Percentiles rank a stretch among this genome's conserved stretches.
Conservation (phyloP, 2,113 vertebrate species). For the Paraplagusia blochii region DNA sequence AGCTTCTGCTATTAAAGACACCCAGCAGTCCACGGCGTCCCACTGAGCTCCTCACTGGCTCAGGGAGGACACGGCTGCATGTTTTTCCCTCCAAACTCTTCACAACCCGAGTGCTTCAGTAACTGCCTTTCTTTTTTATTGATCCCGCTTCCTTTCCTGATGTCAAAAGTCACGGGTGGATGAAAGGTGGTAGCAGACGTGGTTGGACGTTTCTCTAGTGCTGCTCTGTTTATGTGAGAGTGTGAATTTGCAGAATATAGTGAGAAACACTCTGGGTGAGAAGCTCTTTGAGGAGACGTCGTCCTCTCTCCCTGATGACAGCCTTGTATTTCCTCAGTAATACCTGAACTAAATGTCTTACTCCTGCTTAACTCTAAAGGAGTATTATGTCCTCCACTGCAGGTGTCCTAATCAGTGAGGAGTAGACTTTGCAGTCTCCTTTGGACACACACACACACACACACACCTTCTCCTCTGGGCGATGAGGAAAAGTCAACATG, state of each 20-base stretch:
- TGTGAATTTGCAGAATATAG: constrained; percentile 31
- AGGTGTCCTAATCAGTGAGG: constrained; percentile 56
- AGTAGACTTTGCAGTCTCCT: constrained; percentile 50
- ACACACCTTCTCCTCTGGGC: constrained; percentile 41
- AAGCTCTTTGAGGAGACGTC: constrained; percentile 33
- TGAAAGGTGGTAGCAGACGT: constrained; percentile 2
- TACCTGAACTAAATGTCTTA: constrained; percentile 68
- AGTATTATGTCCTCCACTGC: constrained; percentile 44
- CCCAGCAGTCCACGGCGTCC: constrained; percentile 40
- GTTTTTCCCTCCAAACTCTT: constrained; percentile 14
- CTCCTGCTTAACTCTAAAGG: constrained; percentile 40
- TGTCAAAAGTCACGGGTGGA: constrained; percentile 8
- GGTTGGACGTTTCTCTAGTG: constrained; percentile 8
- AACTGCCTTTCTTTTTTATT: not conserved
- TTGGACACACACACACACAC: constrained; percentile 45
- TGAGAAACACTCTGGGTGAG: constrained; percentile 30
- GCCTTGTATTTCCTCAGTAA: constrained; percentile 61
- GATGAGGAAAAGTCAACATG: constrained; percentile 67
- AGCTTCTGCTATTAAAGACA: constrained; percentile 60
- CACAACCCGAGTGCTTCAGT: constrained; percentile 6
- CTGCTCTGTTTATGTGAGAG: constrained; percentile 20
- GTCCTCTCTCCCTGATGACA: constrained; percentile 52
- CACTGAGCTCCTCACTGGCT: constrained; percentile 40
- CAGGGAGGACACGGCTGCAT: constrained; percentile 19
- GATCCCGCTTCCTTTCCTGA: constrained; percentile 2